Evolutionary conservation across 2,888 invertebrate species (phyloP), one percentile per base, ranked within the genome.

Genomic region (Synanthedon formicaeformis): DNA sequence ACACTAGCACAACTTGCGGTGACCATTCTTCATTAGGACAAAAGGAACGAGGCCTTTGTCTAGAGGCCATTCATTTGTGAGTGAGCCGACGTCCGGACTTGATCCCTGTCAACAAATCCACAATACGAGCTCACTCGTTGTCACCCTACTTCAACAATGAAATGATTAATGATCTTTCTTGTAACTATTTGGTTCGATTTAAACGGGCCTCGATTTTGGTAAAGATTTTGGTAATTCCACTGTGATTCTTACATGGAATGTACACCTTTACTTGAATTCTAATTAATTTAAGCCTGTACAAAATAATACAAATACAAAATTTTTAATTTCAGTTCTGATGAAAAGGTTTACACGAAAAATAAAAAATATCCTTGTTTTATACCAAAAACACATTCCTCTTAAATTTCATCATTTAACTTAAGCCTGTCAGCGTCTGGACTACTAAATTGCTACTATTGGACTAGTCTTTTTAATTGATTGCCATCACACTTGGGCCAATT

Each of bases 21-120:
- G 81, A 80, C 86, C 86, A 86, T 85, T 85, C 86, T 85, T 86
- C 85, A 83, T 81, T 82, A 78, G 73, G 64, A 86, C 86, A 86
- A 86, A 34, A 83, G 84, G 85, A 77, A 68, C 57, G 64, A 65
- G 66, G 74, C 85, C 81, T 81, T 86, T 86, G 86, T 86, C 80
- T 81, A 69, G 68, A 67, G 69, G 59, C 81, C 80, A 79, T 83
- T 83, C 81, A 78, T 78, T 83, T 79, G 74, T 70, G 73, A 70
- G 70, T 65, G 72, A 71, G 70, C 65, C 67, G 79, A 80, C 79
- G 71, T 60, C 62, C 63, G 65, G 72, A 65, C 78, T 73, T 82
- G 84, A 83, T 81, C 82, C 84, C 81, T 81, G 85, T 83, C 85
- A 82, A 76, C 79, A 75, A 81, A 77, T 82, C 81, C 75, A 81